phyloP scores from a whole-genome alignment of 2,113 vertebrate genomes.

The Thryonomys swinderianus region DNA sequence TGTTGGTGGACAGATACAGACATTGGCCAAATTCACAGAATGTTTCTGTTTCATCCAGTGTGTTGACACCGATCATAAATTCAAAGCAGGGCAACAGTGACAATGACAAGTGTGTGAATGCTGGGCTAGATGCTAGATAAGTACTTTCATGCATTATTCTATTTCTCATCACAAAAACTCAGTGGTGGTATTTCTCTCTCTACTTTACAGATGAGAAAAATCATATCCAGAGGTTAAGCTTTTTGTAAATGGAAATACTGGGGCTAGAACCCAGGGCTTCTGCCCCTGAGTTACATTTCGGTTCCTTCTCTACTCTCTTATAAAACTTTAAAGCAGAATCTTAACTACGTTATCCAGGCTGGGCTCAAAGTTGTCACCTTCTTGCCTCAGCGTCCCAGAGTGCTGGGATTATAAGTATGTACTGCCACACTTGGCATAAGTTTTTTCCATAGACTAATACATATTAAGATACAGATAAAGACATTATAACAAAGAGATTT shows the following conservation, averaged over 20 bases:
- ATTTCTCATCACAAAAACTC: slow-evolving; percentile 24
- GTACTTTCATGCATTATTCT: slow-evolving; percentile 42
- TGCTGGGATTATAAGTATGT: background rate
- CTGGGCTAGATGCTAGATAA: slow-evolving; percentile 54
- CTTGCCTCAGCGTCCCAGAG: background rate
- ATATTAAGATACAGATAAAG: background rate
- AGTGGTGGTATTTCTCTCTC: slow-evolving; percentile 41
- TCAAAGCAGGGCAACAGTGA: slow-evolving; percentile 44
- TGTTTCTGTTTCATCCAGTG: background rate
- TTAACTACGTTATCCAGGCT: background rate
- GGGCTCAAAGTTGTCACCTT: background rate
- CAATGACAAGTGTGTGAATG: slow-evolving; percentile 65
- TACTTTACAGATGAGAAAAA: slow-evolving; percentile 20
- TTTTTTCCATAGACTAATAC: background rate
- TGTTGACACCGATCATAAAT: slow-evolving; percentile 52
- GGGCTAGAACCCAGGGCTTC: background rate
- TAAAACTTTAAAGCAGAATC: background rate
- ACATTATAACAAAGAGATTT: background rate
- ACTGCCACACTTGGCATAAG: background rate
- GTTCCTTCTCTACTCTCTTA: background rate
- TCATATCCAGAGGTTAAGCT: background rate
- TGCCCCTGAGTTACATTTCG: background rate
- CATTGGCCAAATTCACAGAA: background rate
- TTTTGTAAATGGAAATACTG: background rate
- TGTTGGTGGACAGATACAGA: background rate